Evolutionary conservation across 2,113 vertebrate species (phyloP).

Genomic region (Lutjanus erythropterus): DNA sequence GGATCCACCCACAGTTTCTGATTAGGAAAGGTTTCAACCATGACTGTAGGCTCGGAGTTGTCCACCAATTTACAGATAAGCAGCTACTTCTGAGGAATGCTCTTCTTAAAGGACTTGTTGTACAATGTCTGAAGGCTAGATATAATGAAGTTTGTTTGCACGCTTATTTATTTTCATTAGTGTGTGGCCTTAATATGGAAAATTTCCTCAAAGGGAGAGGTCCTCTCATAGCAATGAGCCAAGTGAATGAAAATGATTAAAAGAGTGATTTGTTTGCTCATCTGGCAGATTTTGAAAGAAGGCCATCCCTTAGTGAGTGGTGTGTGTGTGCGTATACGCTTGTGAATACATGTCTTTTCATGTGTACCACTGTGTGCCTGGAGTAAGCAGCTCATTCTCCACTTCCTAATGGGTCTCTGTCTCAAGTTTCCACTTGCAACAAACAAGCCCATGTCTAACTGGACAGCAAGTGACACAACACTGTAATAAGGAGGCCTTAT

Average conservation of each 20-base stretch:
- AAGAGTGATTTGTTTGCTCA: conserved; percentile 18
- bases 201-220: not conserved
- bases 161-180: conserved; percentile 13
- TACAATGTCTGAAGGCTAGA: not conserved
- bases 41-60: too few species aligned
- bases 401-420: not conserved
- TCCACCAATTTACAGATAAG: not conserved
- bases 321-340: not conserved
- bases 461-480: too few species aligned
- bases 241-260: conserved; percentile 28
- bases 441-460: not conserved
- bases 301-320: not conserved
- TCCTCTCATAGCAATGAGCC: not conserved
- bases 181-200: not conserved
- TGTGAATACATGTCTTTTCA: not conserved
- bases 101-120: not conserved
- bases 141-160: not conserved
- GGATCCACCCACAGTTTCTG: too few species aligned
- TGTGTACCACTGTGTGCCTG: not conserved
- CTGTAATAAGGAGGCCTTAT: not conserved
- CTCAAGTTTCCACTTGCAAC: not conserved
- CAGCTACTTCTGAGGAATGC: not conserved
- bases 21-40: too few species aligned
- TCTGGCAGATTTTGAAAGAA: conserved; percentile 13
- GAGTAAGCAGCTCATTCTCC: not conserved